These are phyloP conservation scores for Drosophila kepulauana DNA, from an alignment of 1,140 invertebrate species.

Conservation along the genomic window DNA sequence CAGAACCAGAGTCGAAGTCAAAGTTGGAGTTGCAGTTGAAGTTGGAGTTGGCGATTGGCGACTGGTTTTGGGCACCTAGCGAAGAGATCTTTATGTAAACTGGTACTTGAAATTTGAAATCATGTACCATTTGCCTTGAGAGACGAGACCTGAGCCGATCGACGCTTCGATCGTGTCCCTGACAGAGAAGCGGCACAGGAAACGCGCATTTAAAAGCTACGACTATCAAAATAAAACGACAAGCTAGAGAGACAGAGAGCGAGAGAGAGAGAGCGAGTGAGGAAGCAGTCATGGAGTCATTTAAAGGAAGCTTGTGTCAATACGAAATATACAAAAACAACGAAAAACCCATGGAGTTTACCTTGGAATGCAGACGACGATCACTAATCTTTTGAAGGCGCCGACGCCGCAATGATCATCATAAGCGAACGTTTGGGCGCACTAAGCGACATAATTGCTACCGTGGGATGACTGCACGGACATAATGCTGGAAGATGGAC, in stretches of 20 bases:
- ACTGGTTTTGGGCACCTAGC: constrained; percentile 49
- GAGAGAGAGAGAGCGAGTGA: constrained; percentile 3
- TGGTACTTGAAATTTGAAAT: constrained; percentile 84
- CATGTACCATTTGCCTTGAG: constrained; percentile 83
- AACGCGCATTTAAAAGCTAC: constrained; percentile 79
- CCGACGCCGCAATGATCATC: constrained; percentile 57
- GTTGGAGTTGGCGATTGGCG: constrained; percentile 4
- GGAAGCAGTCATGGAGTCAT: constrained; percentile 37
- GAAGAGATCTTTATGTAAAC: constrained; percentile 75
- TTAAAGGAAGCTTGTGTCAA: constrained; percentile 82
- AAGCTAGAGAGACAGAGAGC: constrained; percentile 22
- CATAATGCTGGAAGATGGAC: not conserved
- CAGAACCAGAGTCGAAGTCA: not conserved
- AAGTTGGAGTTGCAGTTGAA: not conserved
- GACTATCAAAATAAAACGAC: constrained; percentile 82
- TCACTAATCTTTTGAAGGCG: constrained; percentile 75
- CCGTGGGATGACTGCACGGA: constrained; percentile 62
- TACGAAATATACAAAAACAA: constrained; percentile 37
- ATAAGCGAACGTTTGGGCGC: constrained; percentile 57
- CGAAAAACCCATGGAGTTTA: constrained; percentile 42
- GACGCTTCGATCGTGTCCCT: constrained; percentile 71
- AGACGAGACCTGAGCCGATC: constrained; percentile 40
- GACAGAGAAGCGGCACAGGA: constrained; percentile 71
- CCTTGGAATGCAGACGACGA: constrained; percentile 68
- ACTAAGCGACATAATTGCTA: constrained; percentile 84